Evolutionary conservation across 2,797 vertebrate genomes (phyloP).

Genomic region (Lagodon rhomboides): DNA sequence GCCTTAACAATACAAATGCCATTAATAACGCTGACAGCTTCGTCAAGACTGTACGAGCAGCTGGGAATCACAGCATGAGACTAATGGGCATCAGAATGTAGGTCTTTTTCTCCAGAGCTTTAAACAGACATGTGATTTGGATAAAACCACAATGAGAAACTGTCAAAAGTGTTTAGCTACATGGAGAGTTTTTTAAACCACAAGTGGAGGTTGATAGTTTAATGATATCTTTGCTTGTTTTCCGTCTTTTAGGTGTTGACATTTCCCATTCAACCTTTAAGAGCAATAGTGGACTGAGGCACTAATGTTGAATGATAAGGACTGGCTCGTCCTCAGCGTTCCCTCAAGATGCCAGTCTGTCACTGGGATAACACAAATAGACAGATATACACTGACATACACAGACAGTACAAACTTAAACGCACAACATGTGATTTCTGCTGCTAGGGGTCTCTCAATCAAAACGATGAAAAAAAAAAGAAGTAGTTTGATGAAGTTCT

Average conservation of each 20-base stretch:
- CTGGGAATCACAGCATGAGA: slow-evolving; percentile 8
- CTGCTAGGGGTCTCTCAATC: too few relatives aligned
- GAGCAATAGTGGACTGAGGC: not conserved
- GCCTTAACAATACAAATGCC: not conserved
- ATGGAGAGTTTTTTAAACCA: not conserved
- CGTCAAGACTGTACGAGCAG: slow-evolving; percentile 10
- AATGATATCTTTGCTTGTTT: not conserved
- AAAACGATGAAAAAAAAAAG: too few relatives aligned
- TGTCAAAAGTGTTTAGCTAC: not conserved
- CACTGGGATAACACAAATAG: not conserved
- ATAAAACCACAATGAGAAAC: slow-evolving; percentile 3
- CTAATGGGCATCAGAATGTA: not conserved
- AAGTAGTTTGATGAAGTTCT: too few relatives aligned
- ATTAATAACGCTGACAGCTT: slow-evolving; percentile 18
- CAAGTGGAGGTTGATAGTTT: not conserved
- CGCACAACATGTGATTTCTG: too few relatives aligned
- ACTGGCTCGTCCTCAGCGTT: not conserved
- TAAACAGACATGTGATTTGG: slow-evolving; percentile 3
- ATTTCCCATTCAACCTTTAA: not conserved
- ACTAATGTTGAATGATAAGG: not conserved
- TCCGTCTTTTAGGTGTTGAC: not conserved
- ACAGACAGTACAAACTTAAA: not conserved
- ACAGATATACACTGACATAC: not conserved
- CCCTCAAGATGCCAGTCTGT: not conserved
- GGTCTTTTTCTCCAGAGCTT: slow-evolving; percentile 4